Percentiles rank a stretch among this genome's conserved stretches.
Evolutionary conservation across 2,113 vertebrate genomes (phyloP).

Genomic region (Lanius ludovicianus): DNA sequence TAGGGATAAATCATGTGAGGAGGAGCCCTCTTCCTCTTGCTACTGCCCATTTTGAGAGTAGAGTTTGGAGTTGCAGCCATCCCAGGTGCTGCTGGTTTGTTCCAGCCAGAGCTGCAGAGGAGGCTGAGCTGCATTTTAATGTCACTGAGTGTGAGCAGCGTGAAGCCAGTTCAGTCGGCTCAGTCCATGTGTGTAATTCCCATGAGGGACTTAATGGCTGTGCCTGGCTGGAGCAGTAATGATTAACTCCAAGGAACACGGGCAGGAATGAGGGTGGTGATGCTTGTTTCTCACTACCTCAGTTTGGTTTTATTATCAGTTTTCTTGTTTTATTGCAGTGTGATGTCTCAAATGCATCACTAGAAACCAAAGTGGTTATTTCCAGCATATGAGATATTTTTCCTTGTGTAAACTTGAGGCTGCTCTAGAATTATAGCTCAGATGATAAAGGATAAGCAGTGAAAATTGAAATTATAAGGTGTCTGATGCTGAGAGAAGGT

Average conservation of each 20-base stretch:
- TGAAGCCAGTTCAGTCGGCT: background rate
- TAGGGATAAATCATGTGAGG: background rate
- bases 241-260: background rate
- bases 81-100: background rate
- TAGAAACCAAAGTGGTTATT: background rate
- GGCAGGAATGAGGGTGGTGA: background rate
- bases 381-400: background rate
- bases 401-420: background rate
- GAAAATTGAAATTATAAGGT: background rate
- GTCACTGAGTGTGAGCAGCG: background rate
- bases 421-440: background rate
- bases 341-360: background rate
- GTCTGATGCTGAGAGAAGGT: background rate
- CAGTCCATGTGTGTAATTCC: background rate
- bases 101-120: background rate
- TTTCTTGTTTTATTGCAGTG: background rate
- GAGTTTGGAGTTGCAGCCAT: background rate
- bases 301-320: background rate
- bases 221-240: background rate
- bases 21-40: background rate
- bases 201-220: background rate
- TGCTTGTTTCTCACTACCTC: background rate
- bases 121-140: conserved; percentile 2
- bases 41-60: background rate
- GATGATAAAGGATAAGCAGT: background rate